A percentile compares a stretch with the other conserved stretches of the same genome.
phyloP scores from a whole-genome alignment of 2,888 invertebrate species.

The Athrips mouffetella region DNA sequence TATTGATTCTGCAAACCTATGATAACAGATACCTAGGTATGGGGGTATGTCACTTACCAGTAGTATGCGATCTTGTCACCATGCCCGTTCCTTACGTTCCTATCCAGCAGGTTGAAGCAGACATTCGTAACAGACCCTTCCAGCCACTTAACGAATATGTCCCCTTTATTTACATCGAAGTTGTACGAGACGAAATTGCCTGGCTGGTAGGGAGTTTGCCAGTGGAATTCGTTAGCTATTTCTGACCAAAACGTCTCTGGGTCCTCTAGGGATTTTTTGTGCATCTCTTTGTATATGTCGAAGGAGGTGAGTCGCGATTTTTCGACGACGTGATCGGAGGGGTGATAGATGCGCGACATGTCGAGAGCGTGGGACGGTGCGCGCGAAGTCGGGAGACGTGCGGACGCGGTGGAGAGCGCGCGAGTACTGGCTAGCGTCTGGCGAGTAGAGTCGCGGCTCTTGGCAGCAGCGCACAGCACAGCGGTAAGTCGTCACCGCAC shows the following conservation, averaged over 20 bases:
- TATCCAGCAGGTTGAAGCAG: conserved; percentile 96
- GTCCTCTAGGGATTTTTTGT: conserved; percentile 90
- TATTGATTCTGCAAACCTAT: conserved; percentile 49
- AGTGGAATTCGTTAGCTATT: conserved; percentile 95
- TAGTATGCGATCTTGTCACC: conserved; percentile 96
- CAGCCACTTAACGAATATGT: conserved; percentile 96
- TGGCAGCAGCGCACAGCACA: not conserved
- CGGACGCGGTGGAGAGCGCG: conserved; percentile 30
- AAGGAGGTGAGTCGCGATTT: conserved; percentile 75
- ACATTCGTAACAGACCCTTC: conserved; percentile 96
- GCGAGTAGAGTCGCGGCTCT: conserved; percentile 24
- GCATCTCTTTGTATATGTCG: conserved; percentile 89
- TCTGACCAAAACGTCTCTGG: conserved; percentile 96
- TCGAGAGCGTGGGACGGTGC: conserved; percentile 19
- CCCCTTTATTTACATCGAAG: conserved; percentile 93
- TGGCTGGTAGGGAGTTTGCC: conserved; percentile 87
- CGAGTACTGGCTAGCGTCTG: conserved; percentile 36
- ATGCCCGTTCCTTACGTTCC: conserved; percentile 91
- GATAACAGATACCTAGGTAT: conserved; percentile 25
- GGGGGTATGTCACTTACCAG: conserved; percentile 95
- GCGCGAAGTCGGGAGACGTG: conserved; percentile 16
- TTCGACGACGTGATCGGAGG: conserved; percentile 82
- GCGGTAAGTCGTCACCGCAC: not conserved
- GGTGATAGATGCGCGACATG: conserved; percentile 82
- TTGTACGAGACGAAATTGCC: conserved; percentile 92